phyloP scores from a whole-genome alignment of 2,113 vertebrate species.

The Eclectus roratus region DNA sequence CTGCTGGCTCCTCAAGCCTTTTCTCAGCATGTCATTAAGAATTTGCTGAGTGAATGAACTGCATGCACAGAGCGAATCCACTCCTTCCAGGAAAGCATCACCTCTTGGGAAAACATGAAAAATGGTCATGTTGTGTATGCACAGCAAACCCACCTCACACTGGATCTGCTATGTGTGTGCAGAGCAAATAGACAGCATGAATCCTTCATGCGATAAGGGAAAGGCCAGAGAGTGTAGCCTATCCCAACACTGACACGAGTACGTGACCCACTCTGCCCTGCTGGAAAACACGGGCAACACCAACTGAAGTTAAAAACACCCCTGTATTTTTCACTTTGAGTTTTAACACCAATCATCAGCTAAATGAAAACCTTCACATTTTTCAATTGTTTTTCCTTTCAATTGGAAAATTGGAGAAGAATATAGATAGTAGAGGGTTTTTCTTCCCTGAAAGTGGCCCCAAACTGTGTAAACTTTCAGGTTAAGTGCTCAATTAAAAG shows the following conservation, averaged over 20 bases:
- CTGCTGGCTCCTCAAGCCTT: neutral
- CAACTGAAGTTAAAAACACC: neutral
- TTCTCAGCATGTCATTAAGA: neutral
- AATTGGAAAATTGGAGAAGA: neutral
- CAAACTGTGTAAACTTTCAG: slow-evolving; percentile 7
- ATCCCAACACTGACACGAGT: neutral
- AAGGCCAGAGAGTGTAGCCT: slow-evolving; percentile 40
- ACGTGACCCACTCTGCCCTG: neutral
- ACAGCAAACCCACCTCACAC: neutral
- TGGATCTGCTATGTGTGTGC: neutral
- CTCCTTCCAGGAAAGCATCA: neutral
- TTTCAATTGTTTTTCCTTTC: neutral
- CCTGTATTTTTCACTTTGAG: neutral
- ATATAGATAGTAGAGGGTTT: accelerated
- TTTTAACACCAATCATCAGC: neutral
- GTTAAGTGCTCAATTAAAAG: slow-evolving; percentile 62
- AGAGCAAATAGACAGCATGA: neutral
- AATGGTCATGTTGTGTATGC: accelerated
- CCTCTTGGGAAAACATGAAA: neutral
- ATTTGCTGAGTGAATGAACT: neutral
- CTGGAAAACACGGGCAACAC: accelerated
- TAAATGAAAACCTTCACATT: accelerated
- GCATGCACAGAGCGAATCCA: accelerated
- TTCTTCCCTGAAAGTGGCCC: neutral
- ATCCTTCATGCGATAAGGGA: neutral